Evolutionary conservation across 2,888 invertebrate species (phyloP).

Genomic region (Drosophila limbata): DNA sequence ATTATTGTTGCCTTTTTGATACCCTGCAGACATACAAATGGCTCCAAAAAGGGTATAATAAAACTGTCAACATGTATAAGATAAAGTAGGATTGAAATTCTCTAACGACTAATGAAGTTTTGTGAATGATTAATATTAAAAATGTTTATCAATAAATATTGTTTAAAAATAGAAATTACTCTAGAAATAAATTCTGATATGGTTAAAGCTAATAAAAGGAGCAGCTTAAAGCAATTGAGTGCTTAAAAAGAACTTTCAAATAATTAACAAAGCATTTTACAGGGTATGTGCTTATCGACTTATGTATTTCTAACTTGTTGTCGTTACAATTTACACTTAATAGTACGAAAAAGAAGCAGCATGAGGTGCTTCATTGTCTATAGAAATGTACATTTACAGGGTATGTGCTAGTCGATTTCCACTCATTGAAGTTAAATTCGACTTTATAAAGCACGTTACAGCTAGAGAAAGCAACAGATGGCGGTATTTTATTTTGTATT

Average conservation of each 20-base stretch:
- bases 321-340: background rate
- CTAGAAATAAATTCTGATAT: background rate
- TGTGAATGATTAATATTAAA: background rate
- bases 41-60: background rate
- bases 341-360: background rate
- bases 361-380: background rate
- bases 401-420: background rate
- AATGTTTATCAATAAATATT: background rate
- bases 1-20: constrained; percentile 42
- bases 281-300: constrained; percentile 3
- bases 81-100: background rate
- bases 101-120: background rate
- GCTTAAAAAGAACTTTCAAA: background rate
- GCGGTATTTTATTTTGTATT: background rate
- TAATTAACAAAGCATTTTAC: background rate
- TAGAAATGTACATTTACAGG: background rate
- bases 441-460: background rate
- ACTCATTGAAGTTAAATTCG: background rate
- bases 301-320: background rate
- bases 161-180: background rate
- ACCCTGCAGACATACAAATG: constrained; percentile 19
- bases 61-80: background rate
- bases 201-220: background rate
- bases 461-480: no score
- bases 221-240: background rate